Evolutionary conservation across 2,797 vertebrate genomes (phyloP), one percentile per base, ranked within the genome.

Genomic region (Eleutherodactylus coqui): DNA sequence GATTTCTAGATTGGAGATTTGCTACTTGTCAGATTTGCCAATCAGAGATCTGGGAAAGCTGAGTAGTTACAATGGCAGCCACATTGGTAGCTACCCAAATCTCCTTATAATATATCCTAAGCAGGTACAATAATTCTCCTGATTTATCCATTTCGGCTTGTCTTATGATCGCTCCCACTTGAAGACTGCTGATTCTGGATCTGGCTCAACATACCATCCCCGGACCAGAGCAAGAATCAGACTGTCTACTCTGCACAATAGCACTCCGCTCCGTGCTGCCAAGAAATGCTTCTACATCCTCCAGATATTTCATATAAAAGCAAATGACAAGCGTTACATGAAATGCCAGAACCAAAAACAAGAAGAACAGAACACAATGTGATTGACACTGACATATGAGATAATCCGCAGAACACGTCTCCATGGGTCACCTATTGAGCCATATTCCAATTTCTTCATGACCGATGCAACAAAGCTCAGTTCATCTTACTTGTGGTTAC

Each of bases 131-230:
- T 32, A 0, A 19, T 75, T 51, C 27, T 17, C 3, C 16, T 2
- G 6, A 75, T 49, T 70, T 53, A 11, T 76, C 79, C 47, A 27
- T 27, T 38, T 80, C 51, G 38, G 88, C 84, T 91, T 90, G 72
- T 90, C 90, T 91, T 91, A 89, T 85, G 88, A 92, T 90, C 86
- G 89, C 55, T 78, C 69, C 82, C 88, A 62, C 84, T 92, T 77
- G 73, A 89, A 10, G 84, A 87, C 85, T 86, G 77, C 86, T 77
- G 67, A 79, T 80, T 87, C 87, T 92, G 90, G 89, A 87, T 45
- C 64, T 32, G 38, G 24, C 58, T 91, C 89, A 90, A 83, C 38
- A 79, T 75, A 89, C 41, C 84, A 84, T 82, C 86, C 55, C 86
- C 85, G 24, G n/a, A 47, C 19, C 53, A 89, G 75, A 69, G 82